Conservation (phyloP, 2,888 invertebrate species). For the Onchidella celtica region DNA sequence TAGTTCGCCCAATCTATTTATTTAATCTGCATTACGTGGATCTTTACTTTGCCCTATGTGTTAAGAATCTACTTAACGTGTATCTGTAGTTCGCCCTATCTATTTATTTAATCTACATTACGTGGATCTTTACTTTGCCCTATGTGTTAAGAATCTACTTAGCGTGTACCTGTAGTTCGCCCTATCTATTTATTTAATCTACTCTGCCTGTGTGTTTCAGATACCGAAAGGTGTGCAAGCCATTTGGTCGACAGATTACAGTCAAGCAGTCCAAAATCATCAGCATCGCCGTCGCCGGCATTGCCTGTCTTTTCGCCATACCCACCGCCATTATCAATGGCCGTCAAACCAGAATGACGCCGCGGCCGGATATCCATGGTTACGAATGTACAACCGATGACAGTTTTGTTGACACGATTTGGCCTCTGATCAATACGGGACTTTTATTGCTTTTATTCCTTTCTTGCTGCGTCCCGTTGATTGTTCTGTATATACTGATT, state of each 20-base stretch:
- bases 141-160: too few species aligned
- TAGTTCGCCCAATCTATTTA: too few species aligned
- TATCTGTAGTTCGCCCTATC: too few species aligned
- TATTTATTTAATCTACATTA: too few species aligned
- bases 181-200: too few species aligned
- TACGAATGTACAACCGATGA: constrained; percentile 40
- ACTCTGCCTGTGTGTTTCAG: too few species aligned
- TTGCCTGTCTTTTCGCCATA: neutral
- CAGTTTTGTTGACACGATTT: constrained; percentile 28
- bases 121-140: too few species aligned
- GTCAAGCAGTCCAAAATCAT: neutral
- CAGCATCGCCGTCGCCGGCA: neutral
- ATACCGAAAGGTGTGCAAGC: constrained; percentile 40
- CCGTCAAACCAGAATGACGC: constrained; percentile 15
- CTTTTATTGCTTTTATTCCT: constrained; percentile 36
- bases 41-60: too few species aligned
- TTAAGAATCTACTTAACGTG: too few species aligned
- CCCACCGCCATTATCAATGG: constrained; percentile 44
- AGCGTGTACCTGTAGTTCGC: too few species aligned
- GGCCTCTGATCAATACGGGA: constrained; percentile 23
- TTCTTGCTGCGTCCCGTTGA: constrained; percentile 2
- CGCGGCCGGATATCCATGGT: constrained; percentile 8
- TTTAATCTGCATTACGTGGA: too few species aligned
- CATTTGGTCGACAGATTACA: constrained; percentile 10
- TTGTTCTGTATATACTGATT: constrained; percentile 35